Percentiles rank a stretch among this genome's conserved stretches.
Conservation (phyloP, 92 coral and sea anemone genomes). For the Isaurus tuberculatus region DNA sequence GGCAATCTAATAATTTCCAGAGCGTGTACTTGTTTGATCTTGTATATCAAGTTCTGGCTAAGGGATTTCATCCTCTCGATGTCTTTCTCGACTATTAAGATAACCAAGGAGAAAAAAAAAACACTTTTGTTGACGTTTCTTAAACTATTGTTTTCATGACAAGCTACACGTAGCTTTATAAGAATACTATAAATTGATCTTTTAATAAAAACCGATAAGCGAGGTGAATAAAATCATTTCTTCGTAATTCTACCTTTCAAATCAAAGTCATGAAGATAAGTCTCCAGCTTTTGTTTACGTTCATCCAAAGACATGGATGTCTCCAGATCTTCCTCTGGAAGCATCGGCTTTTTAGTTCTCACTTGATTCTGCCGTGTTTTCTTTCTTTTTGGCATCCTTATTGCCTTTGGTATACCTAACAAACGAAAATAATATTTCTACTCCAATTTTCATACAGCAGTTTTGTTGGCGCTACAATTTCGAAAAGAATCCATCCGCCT, state of each 20-base stretch:
- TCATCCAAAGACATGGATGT: conserved; percentile 91
- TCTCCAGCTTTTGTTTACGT: conserved; percentile 78
- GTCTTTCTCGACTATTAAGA: conserved; percentile 65
- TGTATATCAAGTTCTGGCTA: conserved; percentile 60
- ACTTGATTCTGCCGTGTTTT: conserved; percentile 63
- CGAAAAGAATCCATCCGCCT: neutral
- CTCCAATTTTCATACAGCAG: neutral
- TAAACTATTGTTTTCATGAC: too few relatives aligned
- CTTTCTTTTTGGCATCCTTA: conserved; percentile 81
- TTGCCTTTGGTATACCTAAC: neutral
- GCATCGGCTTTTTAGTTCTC: conserved; percentile 74
- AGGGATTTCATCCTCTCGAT: conserved; percentile 63
- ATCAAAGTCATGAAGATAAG: conserved; percentile 86
- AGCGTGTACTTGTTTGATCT: conserved; percentile 65
- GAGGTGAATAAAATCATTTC: neutral
- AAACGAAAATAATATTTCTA: neutral
- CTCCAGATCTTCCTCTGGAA: conserved; percentile 92
- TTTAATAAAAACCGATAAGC: neutral
- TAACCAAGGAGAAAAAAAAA: neutral
- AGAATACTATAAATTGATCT: neutral
- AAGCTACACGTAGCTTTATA: neutral
- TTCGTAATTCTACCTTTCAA: conserved; percentile 85
- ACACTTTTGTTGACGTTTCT: neutral
- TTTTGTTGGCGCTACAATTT: conserved; percentile 41
- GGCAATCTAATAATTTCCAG: conserved; percentile 76